Evolutionary conservation across 2,888 invertebrate genomes (phyloP).

Genomic region (Operophtera brumata): DNA sequence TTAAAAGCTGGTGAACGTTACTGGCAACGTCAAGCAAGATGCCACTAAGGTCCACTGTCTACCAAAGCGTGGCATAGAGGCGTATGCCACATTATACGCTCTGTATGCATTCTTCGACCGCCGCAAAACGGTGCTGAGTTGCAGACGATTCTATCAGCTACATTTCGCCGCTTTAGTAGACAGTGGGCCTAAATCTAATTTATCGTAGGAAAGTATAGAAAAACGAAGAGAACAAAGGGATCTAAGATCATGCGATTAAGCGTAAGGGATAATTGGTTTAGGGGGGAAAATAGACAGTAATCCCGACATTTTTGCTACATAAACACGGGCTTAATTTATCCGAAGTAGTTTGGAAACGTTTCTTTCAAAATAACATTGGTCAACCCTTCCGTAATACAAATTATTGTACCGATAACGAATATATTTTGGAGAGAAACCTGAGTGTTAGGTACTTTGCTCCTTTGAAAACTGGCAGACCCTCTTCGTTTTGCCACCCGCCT

Average conservation of each 20-base stretch:
- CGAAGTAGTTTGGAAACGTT: neutral
- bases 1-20: conserved; percentile 68
- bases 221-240: conserved; percentile 29
- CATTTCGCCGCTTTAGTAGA: conserved; percentile 17
- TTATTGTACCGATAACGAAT: too few species aligned
- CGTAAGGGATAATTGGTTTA: conserved; percentile 24
- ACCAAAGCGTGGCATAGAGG: conserved; percentile 7
- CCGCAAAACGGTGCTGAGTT: neutral
- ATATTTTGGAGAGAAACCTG: too few species aligned
- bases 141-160: neutral
- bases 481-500: neutral
- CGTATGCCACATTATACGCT: neutral
- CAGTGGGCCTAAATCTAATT: conserved; percentile 22
- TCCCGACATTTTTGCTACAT: conserved; percentile 12
- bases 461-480: neutral
- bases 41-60: conserved; percentile 20
- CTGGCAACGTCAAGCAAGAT: conserved; percentile 43
- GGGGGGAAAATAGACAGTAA: conserved; percentile 24
- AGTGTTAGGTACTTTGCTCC: too few species aligned
- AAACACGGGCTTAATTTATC: neutral
- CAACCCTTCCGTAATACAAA: too few species aligned
- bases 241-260: conserved; percentile 49
- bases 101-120: too few species aligned
- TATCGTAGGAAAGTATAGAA: conserved; percentile 31
- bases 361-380: neutral